A percentile compares a stretch with the other conserved stretches of the same genome.
Conservation (phyloP, 2,113 vertebrate genomes). For the Saccopteryx bilineata region DNA sequence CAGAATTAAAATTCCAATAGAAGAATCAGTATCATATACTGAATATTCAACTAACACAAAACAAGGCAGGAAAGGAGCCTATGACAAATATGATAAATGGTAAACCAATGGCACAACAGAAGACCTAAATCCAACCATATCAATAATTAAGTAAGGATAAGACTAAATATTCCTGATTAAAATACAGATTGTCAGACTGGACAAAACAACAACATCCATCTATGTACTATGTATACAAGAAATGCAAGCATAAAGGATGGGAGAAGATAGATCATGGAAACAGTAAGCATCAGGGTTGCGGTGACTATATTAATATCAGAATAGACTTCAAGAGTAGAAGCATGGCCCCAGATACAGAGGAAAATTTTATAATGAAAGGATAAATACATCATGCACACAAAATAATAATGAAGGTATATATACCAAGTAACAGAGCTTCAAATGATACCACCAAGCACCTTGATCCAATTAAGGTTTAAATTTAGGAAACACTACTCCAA, state of each 20-base stretch:
- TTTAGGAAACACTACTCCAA: not conserved
- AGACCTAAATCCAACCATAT: constrained; percentile 25
- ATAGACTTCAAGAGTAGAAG: not conserved
- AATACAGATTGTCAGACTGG: constrained; percentile 4
- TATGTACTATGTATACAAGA: not conserved
- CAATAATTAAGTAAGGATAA: constrained; percentile 9
- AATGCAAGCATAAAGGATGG: not conserved
- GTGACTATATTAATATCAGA: constrained; percentile 8
- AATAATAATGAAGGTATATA: not conserved
- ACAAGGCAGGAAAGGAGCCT: not conserved
- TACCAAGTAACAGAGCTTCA: not conserved
- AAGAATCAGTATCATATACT: constrained; percentile 13
- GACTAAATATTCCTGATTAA: constrained; percentile 2
- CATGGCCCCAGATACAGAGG: not conserved
- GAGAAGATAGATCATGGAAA: not conserved
- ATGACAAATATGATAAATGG: not conserved
- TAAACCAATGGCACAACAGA: not conserved
- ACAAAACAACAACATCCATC: constrained; percentile 5
- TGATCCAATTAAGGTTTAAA: constrained; percentile 22
- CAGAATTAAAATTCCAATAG: constrained; percentile 56
- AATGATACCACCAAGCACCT: not conserved
- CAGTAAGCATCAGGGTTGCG: not conserved
- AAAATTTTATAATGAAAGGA: not conserved
- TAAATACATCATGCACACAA: not conserved
- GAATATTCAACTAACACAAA: constrained; percentile 53